Base-by-base conservation (phyloP, 2,888 invertebrate genomes). In the Andricus curvator region DNA sequence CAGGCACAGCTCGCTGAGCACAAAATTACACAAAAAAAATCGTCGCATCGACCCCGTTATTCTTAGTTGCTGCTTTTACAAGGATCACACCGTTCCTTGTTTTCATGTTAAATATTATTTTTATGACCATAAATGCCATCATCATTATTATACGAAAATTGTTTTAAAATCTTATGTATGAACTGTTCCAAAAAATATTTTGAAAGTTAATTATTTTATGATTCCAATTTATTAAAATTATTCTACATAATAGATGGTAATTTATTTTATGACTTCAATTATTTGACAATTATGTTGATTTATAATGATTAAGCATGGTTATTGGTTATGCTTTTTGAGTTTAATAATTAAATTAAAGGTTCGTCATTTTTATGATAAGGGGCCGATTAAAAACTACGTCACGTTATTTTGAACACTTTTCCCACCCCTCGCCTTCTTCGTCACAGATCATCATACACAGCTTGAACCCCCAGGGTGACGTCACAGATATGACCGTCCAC, bases 91-190 rank as follows among this genome's bases (percentile, higher is more conserved):
- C 15, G 9, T 20, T n/a, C 25, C 68, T 68, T 68, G 25, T 48
- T 68, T 68, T 20, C 68, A 48, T 68, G 68, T 68, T 48, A 48
- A 68, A 56, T 56, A 11, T 51, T 51, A 6, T 56, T 56, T 56
- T 15, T 44, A 44, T 44, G 15, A 44, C 15, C 44, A 44, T 44
- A 15, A 44, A 44, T 44, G 15, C 15, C 44, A 44, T 44, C 15
- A 15, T 44, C 4, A 44, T 44, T 15, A 44, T 15, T 15, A 44
- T 15, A 44, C 44, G 4, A 44, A 44, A 15, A 44, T 4, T 15
- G 44, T 44, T 44, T 44, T 17, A 17, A 4, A 48, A 48, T 48
- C 5, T 56, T 11, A 56, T 9, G 3, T 3, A 56, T 44, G 44
- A 60, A 22, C n/a, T 60, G 3, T 60, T 60, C 22, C 11, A 20